phyloP scores from a whole-genome alignment of 2,797 vertebrate genomes.

The Gymnothorax javanicus region DNA sequence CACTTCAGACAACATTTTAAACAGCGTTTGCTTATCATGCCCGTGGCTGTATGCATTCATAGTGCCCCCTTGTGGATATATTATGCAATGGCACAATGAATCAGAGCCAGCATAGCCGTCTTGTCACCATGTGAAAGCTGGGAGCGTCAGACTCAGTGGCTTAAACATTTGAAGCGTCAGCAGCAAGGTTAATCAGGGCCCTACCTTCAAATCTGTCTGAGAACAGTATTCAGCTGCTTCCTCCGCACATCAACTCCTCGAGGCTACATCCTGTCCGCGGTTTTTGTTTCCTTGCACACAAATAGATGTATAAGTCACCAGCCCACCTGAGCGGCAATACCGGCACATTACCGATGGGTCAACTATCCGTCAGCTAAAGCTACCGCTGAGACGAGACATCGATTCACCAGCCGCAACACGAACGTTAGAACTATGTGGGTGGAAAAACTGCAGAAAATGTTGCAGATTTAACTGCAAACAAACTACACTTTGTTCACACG shows the following conservation, averaged over 20 bases:
- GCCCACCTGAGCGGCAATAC: background rate
- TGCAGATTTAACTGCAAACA: background rate
- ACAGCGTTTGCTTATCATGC: background rate
- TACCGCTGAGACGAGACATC: background rate
- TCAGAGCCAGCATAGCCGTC: background rate
- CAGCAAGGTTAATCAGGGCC: background rate
- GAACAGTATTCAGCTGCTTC: background rate
- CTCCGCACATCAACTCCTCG: background rate
- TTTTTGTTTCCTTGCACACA: background rate
- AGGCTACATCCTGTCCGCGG: background rate
- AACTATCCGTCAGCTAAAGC: background rate
- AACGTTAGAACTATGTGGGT: background rate
- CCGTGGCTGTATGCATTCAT: background rate
- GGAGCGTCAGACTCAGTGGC: background rate
- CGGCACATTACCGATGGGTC: background rate
- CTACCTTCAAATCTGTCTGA: background rate
- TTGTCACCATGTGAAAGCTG: background rate
- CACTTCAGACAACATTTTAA: background rate
- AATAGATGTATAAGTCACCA: background rate
- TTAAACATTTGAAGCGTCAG: background rate
- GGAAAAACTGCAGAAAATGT: background rate
- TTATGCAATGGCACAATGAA: background rate
- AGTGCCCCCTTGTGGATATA: constrained; percentile 10
- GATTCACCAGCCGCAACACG: background rate
- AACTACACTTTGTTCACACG: background rate